Percentiles rank a stretch among this genome's conserved stretches.
These are phyloP conservation scores for Timandra comae DNA, from an alignment of 2,888 invertebrate species.

Conservation along the genomic window DNA sequence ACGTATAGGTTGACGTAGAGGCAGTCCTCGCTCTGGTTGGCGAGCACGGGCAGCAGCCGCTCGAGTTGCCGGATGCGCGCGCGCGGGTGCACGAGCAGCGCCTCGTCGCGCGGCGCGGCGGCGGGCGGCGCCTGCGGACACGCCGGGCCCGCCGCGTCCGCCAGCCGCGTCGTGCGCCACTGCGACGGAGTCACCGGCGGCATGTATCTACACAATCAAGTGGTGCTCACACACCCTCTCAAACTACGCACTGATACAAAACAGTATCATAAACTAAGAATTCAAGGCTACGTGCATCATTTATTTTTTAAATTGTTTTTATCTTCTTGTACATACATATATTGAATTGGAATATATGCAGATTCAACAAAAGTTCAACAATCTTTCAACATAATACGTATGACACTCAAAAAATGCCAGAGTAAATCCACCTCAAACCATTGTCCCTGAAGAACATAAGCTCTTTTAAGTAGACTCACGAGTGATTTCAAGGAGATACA, in stretches of 20 bases:
- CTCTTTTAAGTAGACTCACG: no score
- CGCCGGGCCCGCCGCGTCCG: conserved; percentile 89
- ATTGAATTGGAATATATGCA: no score
- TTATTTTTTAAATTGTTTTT: no score
- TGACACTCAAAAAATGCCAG: no score
- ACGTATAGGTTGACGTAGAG: conserved; percentile 98
- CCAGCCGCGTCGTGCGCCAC: conserved; percentile 88
- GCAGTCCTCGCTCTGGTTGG: conserved; percentile 98
- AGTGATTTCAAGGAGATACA: no score
- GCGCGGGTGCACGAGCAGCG: conserved; percentile 85
- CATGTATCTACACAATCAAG: conserved; percentile 82
- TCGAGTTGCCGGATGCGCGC: conserved; percentile 90
- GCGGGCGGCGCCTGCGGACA: conserved; percentile 87
- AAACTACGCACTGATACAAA: not conserved
- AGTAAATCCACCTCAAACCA: no score
- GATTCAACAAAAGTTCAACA: no score
- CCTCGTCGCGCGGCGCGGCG: conserved; percentile 72
- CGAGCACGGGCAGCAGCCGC: conserved; percentile 87
- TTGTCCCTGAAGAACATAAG: no score
- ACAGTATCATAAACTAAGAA: no score
- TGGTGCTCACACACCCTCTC: not conserved
- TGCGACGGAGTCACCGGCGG: conserved; percentile 94
- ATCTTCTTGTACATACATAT: no score
- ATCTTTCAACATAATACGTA: no score
- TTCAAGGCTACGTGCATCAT: no score